Evolutionary conservation across 2,797 vertebrate genomes (phyloP).

Genomic region (Pristis pectinata): DNA sequence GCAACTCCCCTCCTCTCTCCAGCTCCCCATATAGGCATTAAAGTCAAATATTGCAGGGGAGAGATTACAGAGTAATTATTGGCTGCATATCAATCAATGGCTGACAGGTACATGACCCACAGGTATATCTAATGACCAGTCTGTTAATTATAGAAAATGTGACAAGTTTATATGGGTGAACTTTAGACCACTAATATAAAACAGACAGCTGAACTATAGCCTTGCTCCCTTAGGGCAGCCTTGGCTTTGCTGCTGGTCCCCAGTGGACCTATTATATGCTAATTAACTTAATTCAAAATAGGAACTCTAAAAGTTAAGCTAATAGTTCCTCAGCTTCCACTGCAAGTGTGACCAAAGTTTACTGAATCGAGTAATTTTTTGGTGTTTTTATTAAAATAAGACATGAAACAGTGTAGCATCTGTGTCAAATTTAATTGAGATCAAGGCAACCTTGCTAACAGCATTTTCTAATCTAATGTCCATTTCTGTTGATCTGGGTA

Average conservation of each 20-base stretch:
- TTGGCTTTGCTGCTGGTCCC: conserved; percentile 71
- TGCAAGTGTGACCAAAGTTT: background rate
- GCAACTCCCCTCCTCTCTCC: conserved; percentile 53
- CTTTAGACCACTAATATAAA: conserved; percentile 84
- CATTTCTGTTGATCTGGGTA: background rate
- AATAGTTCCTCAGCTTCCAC: conserved; percentile 48
- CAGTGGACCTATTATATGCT: conserved; percentile 82
- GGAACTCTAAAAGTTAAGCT: conserved; percentile 95
- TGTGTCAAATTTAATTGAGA: background rate
- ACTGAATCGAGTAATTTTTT: background rate
- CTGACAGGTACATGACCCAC: conserved; percentile 75
- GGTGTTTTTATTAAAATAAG: background rate
- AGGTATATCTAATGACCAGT: conserved; percentile 82
- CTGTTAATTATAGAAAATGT: conserved; percentile 79
- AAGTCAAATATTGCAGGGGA: conserved; percentile 67
- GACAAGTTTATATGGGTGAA: conserved; percentile 99
- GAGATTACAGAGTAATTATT: conserved; percentile 69
- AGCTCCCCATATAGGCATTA: conserved; percentile 59
- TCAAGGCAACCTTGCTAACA: conserved; percentile 3
- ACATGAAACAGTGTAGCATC: background rate
- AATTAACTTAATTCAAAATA: conserved; percentile 87
- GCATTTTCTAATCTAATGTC: conserved; percentile 3
- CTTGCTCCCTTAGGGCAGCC: conserved; percentile 65
- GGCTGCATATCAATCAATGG: conserved; percentile 79
- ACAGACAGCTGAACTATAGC: conserved; percentile 70